Base-by-base conservation (phyloP, 2,888 invertebrate species). In the Melanophora roralis region DNA sequence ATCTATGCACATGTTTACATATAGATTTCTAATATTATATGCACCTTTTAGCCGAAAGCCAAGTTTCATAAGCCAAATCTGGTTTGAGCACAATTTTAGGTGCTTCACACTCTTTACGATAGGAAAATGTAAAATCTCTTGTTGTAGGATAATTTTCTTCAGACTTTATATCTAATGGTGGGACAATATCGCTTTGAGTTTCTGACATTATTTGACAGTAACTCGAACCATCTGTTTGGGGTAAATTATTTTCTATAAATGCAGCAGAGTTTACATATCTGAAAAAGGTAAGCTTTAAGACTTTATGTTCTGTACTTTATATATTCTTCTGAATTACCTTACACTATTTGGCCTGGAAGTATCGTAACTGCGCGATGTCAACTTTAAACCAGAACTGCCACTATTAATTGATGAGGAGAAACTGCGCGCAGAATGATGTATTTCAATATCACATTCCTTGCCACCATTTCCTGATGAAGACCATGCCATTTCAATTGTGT, bases 11-110 rank as follows among this genome's bases (percentile, higher is more conserved):
- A 27, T 27, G 27, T 27, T 5, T 27, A 27, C 3, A 5, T 5
- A 5, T 27, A 5, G 6, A 5, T 21, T 36, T n/a, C 19, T 2
- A 34, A 23, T 47, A 78, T 0, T 81, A 65, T 9, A 64, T 53
- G 9, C 57, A 84, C 84, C 84, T 85, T 84, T 89, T 89, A 11
- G 86, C 86, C 1, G 86, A 86, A 3, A 84, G 83, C 89, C 89
- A 89, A 6, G 84, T 86, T 4, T 85, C 83, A 59, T 85, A 89
- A 2, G 89, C 89, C 12, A 81, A 53, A 23, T 88, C 84, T 0
- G 86, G 86, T 40, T 85, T 84, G 21, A 83, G 55, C 0, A 83
- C 84, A 45, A 84, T 84, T 74, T 84, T 85, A 2, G 80, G 82
- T 0, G 81, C 82, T 68, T 85, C 85, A 55, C 83, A 84, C 23